Percentiles rank a stretch among this genome's conserved stretches.
Conservation (phyloP, 2,113 vertebrate species). For the Andinoacara biseriatus region DNA sequence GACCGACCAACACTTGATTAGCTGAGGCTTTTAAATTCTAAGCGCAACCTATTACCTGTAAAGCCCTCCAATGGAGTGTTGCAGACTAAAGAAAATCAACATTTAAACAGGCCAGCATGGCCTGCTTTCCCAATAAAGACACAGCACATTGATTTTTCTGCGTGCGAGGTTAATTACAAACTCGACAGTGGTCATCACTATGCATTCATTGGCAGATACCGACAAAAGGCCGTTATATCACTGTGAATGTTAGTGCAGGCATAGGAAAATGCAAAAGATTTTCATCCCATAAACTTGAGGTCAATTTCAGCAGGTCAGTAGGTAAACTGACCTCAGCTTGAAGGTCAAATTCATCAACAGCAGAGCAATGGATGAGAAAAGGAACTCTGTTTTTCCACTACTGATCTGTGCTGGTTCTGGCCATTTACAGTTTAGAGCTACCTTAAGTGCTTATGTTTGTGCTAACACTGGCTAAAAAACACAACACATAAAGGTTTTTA, state of each 20-base stretch:
- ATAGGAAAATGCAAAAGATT: constrained; percentile 27
- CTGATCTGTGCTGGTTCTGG: constrained; percentile 37
- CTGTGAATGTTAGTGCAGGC: not conserved
- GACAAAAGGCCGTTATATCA: not conserved
- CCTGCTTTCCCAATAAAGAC: constrained; percentile 47
- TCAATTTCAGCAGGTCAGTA: constrained; percentile 1
- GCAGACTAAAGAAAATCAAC: constrained; percentile 48
- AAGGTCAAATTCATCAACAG: not conserved
- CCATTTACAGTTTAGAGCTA: constrained; percentile 34
- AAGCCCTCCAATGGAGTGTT: constrained; percentile 10
- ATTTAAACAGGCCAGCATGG: constrained; percentile 25
- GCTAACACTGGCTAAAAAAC: constrained; percentile 11
- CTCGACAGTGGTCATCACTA: constrained; percentile 21
- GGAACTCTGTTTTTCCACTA: constrained; percentile 39
- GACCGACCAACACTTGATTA: not conserved
- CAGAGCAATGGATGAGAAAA: constrained; percentile 27
- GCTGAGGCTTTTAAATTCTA: constrained; percentile 6
- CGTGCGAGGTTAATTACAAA: constrained; percentile 66
- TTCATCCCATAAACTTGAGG: constrained; percentile 10
- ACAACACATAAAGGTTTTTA: constrained; percentile 35
- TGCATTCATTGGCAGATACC: constrained; percentile 16
- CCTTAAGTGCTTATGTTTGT: constrained; percentile 33
- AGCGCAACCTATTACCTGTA: constrained; percentile 22
- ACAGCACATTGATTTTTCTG: constrained; percentile 61
- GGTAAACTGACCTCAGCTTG: constrained; percentile 36